These are phyloP conservation scores for Stichopus chloronotus DNA, from an alignment of 35 echinoderm and acorn worm genomes.

Conservation along the genomic window DNA sequence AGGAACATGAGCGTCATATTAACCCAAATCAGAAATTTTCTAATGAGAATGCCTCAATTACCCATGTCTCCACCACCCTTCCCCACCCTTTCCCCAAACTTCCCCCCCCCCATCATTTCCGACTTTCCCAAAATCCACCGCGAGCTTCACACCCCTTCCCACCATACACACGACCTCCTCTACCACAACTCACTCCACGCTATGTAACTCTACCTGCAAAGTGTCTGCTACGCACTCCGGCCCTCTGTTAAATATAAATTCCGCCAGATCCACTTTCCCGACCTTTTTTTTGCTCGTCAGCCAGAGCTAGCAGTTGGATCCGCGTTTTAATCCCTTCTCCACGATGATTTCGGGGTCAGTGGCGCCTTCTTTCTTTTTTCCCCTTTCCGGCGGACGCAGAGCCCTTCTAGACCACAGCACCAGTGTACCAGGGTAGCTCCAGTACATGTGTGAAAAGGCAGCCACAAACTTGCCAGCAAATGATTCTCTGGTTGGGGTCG, in stretches of 20 bases:
- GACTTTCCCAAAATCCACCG: not conserved
- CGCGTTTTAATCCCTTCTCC: conserved; percentile 5
- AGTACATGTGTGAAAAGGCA: not conserved
- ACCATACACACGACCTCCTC: too few relatives aligned
- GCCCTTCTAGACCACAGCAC: not conserved
- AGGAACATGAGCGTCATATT: not conserved
- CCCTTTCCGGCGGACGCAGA: not conserved
- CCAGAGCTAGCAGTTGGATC: conserved; percentile 12
- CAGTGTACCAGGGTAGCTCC: not conserved
- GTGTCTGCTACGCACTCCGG: not conserved
- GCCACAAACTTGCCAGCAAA: not conserved
- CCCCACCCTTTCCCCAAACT: not conserved
- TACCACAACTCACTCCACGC: too few relatives aligned
- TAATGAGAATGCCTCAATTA: too few relatives aligned
- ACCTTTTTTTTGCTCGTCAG: conserved; percentile 5
- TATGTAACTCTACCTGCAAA: not conserved
- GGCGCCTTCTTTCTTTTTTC: not conserved
- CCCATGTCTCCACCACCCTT: not conserved
- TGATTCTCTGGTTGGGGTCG: not conserved
- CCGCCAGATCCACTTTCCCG: not conserved
- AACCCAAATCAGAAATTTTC: not conserved
- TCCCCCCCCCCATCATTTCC: not conserved
- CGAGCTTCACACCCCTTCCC: not conserved
- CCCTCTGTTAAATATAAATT: conserved; percentile 55
- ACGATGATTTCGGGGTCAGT: not conserved